phyloP scores from a whole-genome alignment of 2,797 vertebrate genomes.

The Sebastes ruberrimus region DNA sequence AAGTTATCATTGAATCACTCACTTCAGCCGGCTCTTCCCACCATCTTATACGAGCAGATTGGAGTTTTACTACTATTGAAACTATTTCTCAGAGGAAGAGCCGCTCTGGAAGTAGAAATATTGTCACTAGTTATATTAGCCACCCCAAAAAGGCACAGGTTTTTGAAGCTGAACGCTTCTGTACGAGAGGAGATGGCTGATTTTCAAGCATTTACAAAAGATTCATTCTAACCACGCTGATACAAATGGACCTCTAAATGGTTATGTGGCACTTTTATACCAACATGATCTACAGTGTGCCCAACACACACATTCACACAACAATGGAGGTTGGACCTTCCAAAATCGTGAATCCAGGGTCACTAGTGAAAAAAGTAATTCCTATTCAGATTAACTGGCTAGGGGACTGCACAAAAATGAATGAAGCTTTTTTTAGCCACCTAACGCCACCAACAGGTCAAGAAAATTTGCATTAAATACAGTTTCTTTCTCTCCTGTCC shows the following conservation, averaged over 20 bases:
- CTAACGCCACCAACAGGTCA: background rate
- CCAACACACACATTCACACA: background rate
- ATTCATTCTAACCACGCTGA: background rate
- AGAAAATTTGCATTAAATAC: background rate
- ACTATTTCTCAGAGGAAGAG: slow-evolving; percentile 25
- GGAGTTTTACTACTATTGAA: slow-evolving; percentile 23
- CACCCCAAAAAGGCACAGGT: background rate
- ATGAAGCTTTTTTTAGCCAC: background rate
- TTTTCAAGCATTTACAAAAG: slow-evolving; percentile 5
- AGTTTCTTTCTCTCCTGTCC: background rate
- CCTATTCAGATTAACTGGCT: background rate
- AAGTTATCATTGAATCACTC: slow-evolving; percentile 36
- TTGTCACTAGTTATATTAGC: background rate
- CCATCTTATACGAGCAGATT: slow-evolving; percentile 32
- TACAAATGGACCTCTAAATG: background rate
- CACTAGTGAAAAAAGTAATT: background rate
- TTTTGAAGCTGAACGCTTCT: background rate
- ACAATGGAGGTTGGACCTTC: background rate
- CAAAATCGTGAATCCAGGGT: background rate
- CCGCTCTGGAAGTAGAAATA: slow-evolving; percentile 6
- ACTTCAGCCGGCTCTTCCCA: slow-evolving; percentile 18
- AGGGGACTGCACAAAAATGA: background rate
- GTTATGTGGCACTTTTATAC: background rate
- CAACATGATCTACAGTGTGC: background rate
- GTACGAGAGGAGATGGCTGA: background rate